phyloP scores from a whole-genome alignment of 2,888 invertebrate genomes.

The Eupithecia insigniata region DNA sequence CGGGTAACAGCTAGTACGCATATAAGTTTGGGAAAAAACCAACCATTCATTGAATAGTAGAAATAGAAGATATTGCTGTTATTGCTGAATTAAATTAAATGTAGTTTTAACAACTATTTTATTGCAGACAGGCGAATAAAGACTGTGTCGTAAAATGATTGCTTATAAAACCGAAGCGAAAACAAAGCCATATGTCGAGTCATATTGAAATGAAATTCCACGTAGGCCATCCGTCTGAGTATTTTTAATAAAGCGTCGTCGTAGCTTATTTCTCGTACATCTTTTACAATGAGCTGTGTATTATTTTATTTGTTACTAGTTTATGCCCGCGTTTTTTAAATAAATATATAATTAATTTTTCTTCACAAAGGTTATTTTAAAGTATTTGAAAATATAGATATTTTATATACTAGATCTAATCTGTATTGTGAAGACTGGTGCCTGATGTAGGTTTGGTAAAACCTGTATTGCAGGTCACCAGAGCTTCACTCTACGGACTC shows the following conservation, averaged over 20 bases:
- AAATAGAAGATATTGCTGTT: neutral
- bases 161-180: slow-evolving; percentile 26
- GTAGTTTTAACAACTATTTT: neutral
- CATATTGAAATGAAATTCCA: slow-evolving; percentile 63
- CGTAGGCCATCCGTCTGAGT: slow-evolving; percentile 41
- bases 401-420: too few relatives aligned
- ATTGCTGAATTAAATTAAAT: neutral
- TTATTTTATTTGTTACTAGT: neutral
- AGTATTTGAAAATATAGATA: too few relatives aligned
- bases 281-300: neutral
- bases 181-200: slow-evolving; percentile 57
- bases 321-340: too few relatives aligned
- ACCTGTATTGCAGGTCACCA: too few relatives aligned
- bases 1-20: too few relatives aligned
- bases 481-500: too few relatives aligned
- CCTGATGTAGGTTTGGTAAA: too few relatives aligned
- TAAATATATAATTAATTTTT: too few relatives aligned
- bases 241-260: slow-evolving; percentile 44
- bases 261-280: neutral
- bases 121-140: neutral
- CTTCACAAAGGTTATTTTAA: too few relatives aligned
- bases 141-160: neutral
- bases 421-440: too few relatives aligned
- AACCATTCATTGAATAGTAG: neutral
- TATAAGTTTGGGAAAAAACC: neutral